Percentiles rank a stretch among this genome's conserved stretches.
These are phyloP conservation scores for Aurelia sp. DNA, from an alignment of 30 jellyfish, hydroid and myxozoan genomes.

Conservation along the genomic window DNA sequence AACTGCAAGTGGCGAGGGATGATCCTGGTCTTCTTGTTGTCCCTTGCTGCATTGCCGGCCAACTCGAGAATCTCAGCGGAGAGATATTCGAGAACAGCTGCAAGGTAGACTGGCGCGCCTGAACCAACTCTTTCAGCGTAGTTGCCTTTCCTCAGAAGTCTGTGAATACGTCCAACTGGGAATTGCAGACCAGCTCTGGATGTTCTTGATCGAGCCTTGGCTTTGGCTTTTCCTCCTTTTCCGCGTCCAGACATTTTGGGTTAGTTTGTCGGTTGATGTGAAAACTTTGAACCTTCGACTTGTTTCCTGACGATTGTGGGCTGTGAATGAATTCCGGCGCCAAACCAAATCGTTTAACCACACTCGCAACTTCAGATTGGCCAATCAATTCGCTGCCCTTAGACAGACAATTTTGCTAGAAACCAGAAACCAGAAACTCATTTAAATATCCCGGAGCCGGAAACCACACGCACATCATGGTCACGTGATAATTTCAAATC, in stretches of 20 bases:
- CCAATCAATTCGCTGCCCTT: too few relatives aligned
- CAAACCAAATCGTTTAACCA: too few relatives aligned
- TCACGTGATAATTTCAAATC: too few relatives aligned
- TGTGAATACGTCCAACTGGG: constrained; percentile 95
- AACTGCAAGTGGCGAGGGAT: constrained; percentile 94
- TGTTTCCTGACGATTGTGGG: too few relatives aligned
- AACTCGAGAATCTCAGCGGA: constrained; percentile 95
- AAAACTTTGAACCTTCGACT: too few relatives aligned
- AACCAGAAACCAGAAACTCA: too few relatives aligned
- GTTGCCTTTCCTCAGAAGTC: constrained; percentile 85
- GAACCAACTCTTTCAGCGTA: constrained; percentile 92
- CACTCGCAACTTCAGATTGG: too few relatives aligned
- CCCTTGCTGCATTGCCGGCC: constrained; percentile 99
- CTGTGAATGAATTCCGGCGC: too few relatives aligned
- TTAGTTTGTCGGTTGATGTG: neutral
- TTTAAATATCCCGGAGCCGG: too few relatives aligned
- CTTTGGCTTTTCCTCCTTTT: constrained; percentile 87
- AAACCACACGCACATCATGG: too few relatives aligned
- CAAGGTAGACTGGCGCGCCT: constrained; percentile 96
- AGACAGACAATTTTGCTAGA: too few relatives aligned
- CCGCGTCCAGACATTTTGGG: constrained; percentile 95
- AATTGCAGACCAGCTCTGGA: constrained; percentile 94
- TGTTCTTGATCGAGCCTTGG: constrained; percentile 82
- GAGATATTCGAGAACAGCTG: constrained; percentile 94
- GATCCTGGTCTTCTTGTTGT: constrained; percentile 87